Evolutionary conservation across 2,888 invertebrate species (phyloP).

Genomic region (Anoplius nigerrimus): DNA sequence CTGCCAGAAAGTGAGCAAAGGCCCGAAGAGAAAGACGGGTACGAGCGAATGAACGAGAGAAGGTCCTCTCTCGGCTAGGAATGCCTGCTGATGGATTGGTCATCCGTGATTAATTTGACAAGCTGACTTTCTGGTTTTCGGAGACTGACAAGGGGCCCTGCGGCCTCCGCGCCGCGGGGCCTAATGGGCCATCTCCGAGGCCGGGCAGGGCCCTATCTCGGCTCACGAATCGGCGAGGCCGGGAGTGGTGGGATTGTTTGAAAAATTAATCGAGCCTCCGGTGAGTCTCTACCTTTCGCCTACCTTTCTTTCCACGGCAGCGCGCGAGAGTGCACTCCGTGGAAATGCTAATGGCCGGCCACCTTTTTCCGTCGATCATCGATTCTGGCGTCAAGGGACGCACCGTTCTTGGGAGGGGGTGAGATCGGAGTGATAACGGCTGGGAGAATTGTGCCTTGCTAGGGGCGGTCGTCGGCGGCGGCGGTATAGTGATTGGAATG

Average conservation of each 20-base stretch:
- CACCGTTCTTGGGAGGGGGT: background rate
- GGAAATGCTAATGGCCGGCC: conserved; percentile 59
- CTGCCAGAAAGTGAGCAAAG: conserved; percentile 6
- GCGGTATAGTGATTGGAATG: too few relatives aligned
- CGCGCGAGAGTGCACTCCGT: conserved; percentile 46
- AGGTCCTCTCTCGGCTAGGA: conserved; percentile 65
- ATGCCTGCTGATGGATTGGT: conserved; percentile 75
- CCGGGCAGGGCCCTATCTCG: conserved; percentile 52
- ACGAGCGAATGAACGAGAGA: conserved; percentile 38
- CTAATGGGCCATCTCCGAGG: conserved; percentile 65
- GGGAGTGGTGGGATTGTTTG: conserved; percentile 53
- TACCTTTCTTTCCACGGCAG: background rate
- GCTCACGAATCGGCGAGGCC: conserved; percentile 53
- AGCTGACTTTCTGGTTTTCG: conserved; percentile 75
- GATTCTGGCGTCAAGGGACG: conserved; percentile 20
- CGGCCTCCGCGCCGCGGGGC: conserved; percentile 58
- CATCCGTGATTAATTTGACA: conserved; percentile 76
- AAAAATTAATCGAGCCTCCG: conserved; percentile 63
- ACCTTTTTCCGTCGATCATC: conserved; percentile 49
- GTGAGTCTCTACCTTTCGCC: background rate
- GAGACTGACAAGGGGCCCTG: conserved; percentile 67
- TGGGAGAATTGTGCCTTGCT: too few relatives aligned
- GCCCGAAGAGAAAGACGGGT: conserved; percentile 18
- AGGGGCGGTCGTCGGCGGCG: too few relatives aligned
- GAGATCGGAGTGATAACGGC: background rate